Evolutionary conservation across 2,113 vertebrate species (phyloP), one percentile per base, ranked within the genome.

Genomic region (Fulmarus glacialis): DNA sequence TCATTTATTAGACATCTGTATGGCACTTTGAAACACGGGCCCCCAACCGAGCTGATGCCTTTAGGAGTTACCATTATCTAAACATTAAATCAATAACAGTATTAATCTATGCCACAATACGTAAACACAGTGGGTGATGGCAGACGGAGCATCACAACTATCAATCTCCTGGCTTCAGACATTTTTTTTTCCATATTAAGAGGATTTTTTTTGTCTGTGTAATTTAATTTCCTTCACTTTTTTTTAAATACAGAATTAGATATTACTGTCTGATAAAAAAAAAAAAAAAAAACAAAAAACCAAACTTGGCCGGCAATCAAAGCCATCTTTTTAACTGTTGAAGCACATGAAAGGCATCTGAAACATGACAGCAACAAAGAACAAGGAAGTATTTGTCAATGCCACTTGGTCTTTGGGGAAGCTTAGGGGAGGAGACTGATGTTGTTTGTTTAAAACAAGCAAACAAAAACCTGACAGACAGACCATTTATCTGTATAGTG

Each of bases 381-480:
- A 97, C 95, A 97, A 96, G 93, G 78, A 88, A 91, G 70, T 94
- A 96, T 97, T 94, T 97, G 85, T 97, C 92, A 93, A 86, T 0
- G 64, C 77, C 94, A 73, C 38, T 90, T 77, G 88, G 95, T 87
- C 92, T 93, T 70, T 97, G 77, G 75, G 96, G 95, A 97, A 80
- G 93, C 80, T 96, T 83, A 92, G 93, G 88, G 93, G 96, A 97
- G 96, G 96, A 93, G 88, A 96, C 81, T 87, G 90, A 83, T 86
- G 95, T 50, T 95, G 93, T 97, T 97, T 93, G 93, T 94, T 91
- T 96, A 96, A 96, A 96, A 93, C 78, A 90, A 93, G 93, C 92
- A 97, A 97, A 97, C 96, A 97, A 93, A 97, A 92, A 59, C 71
- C 82, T 97, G 96, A 97, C 95, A 93, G 97, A 96, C 94, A 97